These are phyloP conservation scores for Carterocephalus palaemon DNA, from an alignment of 2,888 invertebrate genomes.

Conservation along the genomic window DNA sequence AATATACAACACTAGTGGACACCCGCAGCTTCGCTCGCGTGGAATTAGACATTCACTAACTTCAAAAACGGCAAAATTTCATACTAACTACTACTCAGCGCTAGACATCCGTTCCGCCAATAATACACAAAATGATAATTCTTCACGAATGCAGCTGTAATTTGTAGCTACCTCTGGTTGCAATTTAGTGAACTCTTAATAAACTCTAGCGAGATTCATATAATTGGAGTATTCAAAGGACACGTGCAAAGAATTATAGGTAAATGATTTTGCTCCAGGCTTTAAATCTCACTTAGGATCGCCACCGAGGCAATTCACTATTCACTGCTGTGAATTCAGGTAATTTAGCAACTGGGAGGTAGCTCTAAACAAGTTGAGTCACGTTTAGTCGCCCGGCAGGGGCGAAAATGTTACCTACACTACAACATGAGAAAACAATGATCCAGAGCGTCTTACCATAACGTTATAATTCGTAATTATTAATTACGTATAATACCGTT, in stretches of 20 bases:
- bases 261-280: slow-evolving; percentile 20
- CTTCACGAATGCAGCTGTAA: too few relatives aligned
- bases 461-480: background rate
- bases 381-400: slow-evolving; percentile 47
- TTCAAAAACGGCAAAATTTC: too few relatives aligned
- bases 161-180: too few relatives aligned
- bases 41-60: too few relatives aligned
- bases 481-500: background rate
- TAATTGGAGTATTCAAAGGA: slow-evolving; percentile 13
- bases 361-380: slow-evolving; percentile 42
- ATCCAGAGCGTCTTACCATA: slow-evolving; percentile 1
- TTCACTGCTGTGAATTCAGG: slow-evolving; percentile 46
- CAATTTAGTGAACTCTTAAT: too few relatives aligned
- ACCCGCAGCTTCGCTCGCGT: too few relatives aligned
- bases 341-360: slow-evolving; percentile 52
- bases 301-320: slow-evolving; percentile 30
- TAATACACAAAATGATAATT: too few relatives aligned
- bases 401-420: slow-evolving; percentile 49
- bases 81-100: too few relatives aligned
- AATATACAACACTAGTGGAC: too few relatives aligned
- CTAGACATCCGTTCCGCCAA: too few relatives aligned
- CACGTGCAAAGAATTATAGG: slow-evolving; percentile 18
- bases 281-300: slow-evolving; percentile 23
- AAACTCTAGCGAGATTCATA: too few relatives aligned
- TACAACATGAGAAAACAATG: slow-evolving; percentile 23